phyloP scores from a whole-genome alignment of 1,140 invertebrate species.

The Halesus radiatus region DNA sequence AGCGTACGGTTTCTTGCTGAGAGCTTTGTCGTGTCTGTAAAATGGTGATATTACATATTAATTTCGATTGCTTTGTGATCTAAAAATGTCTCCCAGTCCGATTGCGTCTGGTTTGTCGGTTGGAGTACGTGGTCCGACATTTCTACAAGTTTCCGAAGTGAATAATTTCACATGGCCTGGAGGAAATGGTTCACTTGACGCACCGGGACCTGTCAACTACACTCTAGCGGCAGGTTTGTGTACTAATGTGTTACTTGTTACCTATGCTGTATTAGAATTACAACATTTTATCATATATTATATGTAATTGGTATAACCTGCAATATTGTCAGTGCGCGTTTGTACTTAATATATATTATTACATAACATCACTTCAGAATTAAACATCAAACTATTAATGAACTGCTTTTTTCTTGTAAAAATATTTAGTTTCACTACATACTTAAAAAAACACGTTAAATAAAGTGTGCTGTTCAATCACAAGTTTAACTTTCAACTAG shows the following conservation, averaged over 20 bases:
- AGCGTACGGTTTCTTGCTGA: background rate
- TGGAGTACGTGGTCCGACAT: slow-evolving; percentile 55
- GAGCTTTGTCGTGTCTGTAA: background rate
- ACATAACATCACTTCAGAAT: no score
- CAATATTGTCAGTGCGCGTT: no score
- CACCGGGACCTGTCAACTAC: slow-evolving; percentile 65
- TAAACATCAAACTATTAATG: no score
- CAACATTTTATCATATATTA: no score
- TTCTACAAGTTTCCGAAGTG: slow-evolving; percentile 64
- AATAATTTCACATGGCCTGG: slow-evolving; percentile 67
- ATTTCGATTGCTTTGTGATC: background rate
- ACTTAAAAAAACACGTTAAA: no score
- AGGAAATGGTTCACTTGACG: slow-evolving; percentile 65
- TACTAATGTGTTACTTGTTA: background rate
- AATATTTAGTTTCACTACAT: no score
- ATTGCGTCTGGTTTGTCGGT: slow-evolving; percentile 29
- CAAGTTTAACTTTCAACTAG: no score
- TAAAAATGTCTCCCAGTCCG: slow-evolving; percentile 35
- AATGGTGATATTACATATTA: background rate
- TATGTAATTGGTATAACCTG: no score
- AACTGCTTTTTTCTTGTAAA: no score
- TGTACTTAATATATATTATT: no score
- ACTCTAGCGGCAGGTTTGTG: slow-evolving; percentile 65
- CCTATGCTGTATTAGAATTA: no score
- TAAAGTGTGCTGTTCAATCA: no score